Evolutionary conservation across 1,140 invertebrate species (phyloP).

Genomic region (Asobara japonica): DNA sequence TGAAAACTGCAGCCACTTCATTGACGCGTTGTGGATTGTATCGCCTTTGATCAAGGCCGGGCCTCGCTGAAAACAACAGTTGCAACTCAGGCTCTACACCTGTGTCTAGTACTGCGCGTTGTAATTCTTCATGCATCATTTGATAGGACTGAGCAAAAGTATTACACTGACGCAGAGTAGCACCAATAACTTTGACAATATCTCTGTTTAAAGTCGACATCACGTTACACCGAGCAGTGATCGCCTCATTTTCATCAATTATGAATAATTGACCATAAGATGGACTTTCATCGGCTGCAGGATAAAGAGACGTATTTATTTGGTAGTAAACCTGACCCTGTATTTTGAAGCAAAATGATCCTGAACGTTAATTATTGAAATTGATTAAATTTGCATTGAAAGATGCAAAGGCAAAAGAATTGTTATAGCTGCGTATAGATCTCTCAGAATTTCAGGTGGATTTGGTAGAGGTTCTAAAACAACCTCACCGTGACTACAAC

Average conservation of each 20-base stretch:
- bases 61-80: neutral
- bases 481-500: conserved; percentile 17
- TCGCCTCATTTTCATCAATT: conserved; percentile 21
- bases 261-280: conserved; percentile 29
- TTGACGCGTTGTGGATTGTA: neutral
- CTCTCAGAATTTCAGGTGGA: conserved; percentile 10
- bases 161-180: conserved; percentile 18
- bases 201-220: neutral
- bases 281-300: conserved; percentile 6
- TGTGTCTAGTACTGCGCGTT: neutral
- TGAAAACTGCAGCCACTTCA: neutral
- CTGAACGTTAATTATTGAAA: neutral
- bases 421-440: conserved; percentile 26
- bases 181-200: conserved; percentile 1
- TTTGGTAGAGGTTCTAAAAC: neutral
- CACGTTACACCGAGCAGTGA: neutral
- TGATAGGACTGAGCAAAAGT: conserved; percentile 10
- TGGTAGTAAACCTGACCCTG: neutral
- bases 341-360: neutral
- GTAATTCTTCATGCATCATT: conserved; percentile 19
- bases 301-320: conserved; percentile 11
- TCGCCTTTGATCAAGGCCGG: neutral
- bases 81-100: neutral
- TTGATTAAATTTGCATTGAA: conserved; percentile 22
- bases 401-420: conserved; percentile 16